Evolutionary conservation across 2,888 invertebrate genomes (phyloP).

Genomic region (Cremastinae sp.): DNA sequence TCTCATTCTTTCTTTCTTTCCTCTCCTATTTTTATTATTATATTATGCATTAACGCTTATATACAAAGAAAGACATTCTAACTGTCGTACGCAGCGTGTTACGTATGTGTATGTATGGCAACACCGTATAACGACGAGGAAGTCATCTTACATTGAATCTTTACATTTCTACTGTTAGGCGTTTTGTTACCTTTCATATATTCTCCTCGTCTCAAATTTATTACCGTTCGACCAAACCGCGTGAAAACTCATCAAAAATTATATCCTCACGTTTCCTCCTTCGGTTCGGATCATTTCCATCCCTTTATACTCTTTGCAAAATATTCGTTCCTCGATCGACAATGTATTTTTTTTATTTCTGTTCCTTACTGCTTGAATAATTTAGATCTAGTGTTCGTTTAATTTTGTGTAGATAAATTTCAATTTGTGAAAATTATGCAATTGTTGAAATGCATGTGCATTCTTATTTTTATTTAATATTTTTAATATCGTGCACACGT

Average conservation of each 20-base stretch:
- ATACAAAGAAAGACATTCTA: conserved; percentile 39
- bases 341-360: too few relatives aligned
- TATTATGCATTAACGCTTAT: conserved; percentile 35
- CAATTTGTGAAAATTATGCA: too few relatives aligned
- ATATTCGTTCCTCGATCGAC: too few relatives aligned
- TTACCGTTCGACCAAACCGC: conserved; percentile 46
- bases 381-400: too few relatives aligned
- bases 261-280: conserved; percentile 14
- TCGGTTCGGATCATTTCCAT: not conserved
- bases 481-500: too few relatives aligned
- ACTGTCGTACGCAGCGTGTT: conserved; percentile 54
- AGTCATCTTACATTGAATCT: conserved; percentile 51
- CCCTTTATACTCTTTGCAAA: too few relatives aligned
- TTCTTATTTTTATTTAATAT: too few relatives aligned
- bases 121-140: conserved; percentile 35
- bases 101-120: conserved; percentile 32
- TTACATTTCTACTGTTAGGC: conserved; percentile 24
- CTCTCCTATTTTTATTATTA: not conserved
- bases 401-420: too few relatives aligned
- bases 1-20: too few relatives aligned
- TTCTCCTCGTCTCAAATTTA: conserved; percentile 30
- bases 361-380: too few relatives aligned
- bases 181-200: conserved; percentile 39
- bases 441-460: too few relatives aligned
- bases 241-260: conserved; percentile 26